Percentiles rank a stretch among this genome's conserved stretches.
Evolutionary conservation across 2,797 vertebrate genomes (phyloP).

Genomic region (Parauchenoglanis punctatus): DNA sequence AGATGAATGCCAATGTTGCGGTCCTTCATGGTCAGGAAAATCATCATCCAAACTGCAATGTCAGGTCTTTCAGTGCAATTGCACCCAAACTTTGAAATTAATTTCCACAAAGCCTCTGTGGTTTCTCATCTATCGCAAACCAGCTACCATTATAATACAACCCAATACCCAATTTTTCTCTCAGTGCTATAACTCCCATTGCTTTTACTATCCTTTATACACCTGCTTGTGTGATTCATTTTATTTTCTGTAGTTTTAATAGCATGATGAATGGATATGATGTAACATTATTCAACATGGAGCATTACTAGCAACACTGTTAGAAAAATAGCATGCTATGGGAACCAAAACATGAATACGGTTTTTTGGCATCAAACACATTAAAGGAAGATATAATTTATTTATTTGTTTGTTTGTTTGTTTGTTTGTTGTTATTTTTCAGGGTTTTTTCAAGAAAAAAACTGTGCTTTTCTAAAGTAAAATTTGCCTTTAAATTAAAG

Average conservation of each 20-base stretch:
- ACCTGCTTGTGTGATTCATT: neutral
- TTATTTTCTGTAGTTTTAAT: neutral
- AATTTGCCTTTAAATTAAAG: too few species aligned
- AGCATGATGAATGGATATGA: neutral
- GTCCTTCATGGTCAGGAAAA: neutral
- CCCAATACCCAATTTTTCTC: neutral
- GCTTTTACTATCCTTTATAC: neutral
- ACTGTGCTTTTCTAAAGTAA: too few species aligned
- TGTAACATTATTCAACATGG: neutral
- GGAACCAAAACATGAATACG: neutral
- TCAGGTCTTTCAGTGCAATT: neutral
- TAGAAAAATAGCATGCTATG: neutral
- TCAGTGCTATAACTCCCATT: neutral
- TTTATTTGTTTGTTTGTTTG: too few species aligned
- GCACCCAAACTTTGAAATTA: neutral
- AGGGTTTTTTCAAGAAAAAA: too few species aligned
- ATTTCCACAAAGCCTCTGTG: neutral
- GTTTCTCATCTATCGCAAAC: neutral
- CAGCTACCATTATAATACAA: neutral
- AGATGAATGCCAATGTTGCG: neutral
- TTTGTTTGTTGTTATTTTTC: too few species aligned
- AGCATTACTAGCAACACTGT: neutral
- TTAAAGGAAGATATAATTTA: too few species aligned
- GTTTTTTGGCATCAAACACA: neutral
- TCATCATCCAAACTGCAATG: neutral